phyloP scores from a whole-genome alignment of 2,113 vertebrate species.

The Eretmochelys imbricata region DNA sequence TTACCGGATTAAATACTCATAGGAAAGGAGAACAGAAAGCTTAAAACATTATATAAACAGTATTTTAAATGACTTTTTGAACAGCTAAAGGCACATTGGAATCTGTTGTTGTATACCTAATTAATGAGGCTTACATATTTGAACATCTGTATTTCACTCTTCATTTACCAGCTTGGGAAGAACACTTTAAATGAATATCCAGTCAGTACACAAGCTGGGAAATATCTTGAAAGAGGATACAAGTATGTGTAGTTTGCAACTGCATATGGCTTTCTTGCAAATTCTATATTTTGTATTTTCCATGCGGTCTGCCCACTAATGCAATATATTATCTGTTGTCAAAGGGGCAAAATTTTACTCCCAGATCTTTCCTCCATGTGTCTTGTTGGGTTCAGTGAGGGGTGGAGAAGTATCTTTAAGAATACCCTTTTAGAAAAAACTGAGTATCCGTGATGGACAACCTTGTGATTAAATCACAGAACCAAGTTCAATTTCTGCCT shows the following conservation, averaged over 20 bases:
- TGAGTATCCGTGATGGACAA: neutral
- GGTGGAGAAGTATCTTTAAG: neutral
- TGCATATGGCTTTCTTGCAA: conserved; percentile 4
- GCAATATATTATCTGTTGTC: neutral
- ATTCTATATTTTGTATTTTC: neutral
- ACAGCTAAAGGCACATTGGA: conserved; percentile 24
- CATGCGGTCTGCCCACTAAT: neutral
- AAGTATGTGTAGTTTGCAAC: neutral
- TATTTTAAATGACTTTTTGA: conserved; percentile 37
- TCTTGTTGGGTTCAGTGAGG: neutral
- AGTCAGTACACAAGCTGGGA: neutral
- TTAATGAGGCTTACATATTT: conserved; percentile 64
- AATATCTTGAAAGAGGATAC: neutral
- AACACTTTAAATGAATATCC: neutral
- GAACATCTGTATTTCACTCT: conserved; percentile 70
- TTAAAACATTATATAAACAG: conserved; percentile 46
- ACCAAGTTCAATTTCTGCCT: neutral
- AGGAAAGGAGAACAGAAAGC: conserved; percentile 24
- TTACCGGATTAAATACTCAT: conserved; percentile 49
- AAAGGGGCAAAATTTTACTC: neutral
- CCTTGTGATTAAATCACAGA: neutral
- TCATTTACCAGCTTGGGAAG: conserved; percentile 65
- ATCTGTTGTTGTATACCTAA: conserved; percentile 36
- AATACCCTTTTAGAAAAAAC: neutral
- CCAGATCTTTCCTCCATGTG: neutral